These are phyloP conservation scores for Busarellus nigricollis DNA, from an alignment of 2,797 vertebrate genomes.

Conservation along the genomic window DNA sequence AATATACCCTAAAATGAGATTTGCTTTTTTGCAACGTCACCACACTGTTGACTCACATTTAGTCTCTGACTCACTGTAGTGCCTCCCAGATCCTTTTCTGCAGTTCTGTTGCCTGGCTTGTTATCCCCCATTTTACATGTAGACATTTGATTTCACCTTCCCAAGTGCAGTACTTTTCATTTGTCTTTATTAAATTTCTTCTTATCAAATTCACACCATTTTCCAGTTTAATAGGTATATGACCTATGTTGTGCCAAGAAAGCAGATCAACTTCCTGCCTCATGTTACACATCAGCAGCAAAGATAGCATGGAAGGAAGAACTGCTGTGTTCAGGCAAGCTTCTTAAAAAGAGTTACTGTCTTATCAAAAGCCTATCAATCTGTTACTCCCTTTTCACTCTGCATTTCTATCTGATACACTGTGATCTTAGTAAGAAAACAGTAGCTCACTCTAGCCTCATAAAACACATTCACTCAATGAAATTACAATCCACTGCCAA, in stretches of 20 bases:
- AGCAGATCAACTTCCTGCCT: not conserved
- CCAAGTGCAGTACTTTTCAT: not conserved
- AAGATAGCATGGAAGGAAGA: not conserved
- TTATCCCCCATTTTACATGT: slow-evolving; percentile 12
- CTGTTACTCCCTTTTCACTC: not conserved
- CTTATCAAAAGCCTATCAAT: not conserved
- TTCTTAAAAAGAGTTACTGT: not conserved
- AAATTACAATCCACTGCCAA: not conserved
- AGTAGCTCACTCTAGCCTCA: not conserved
- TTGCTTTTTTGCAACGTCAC: slow-evolving; percentile 61
- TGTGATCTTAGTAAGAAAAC: not conserved
- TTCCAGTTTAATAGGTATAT: not conserved
- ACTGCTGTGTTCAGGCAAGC: not conserved
- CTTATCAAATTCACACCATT: not conserved
- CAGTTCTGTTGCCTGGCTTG: slow-evolving; percentile 4
- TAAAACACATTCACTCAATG: not conserved
- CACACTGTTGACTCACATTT: slow-evolving; percentile 57
- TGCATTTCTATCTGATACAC: not conserved
- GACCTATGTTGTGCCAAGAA: not conserved
- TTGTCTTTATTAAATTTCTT: not conserved
- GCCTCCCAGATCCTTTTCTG: slow-evolving; percentile 22
- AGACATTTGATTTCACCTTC: slow-evolving; percentile 6
- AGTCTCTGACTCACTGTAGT: slow-evolving; percentile 61
- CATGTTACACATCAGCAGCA: not conserved
- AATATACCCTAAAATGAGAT: slow-evolving; percentile 50